phyloP scores from a whole-genome alignment of 2,888 invertebrate species.

The Diarsia brunnea region DNA sequence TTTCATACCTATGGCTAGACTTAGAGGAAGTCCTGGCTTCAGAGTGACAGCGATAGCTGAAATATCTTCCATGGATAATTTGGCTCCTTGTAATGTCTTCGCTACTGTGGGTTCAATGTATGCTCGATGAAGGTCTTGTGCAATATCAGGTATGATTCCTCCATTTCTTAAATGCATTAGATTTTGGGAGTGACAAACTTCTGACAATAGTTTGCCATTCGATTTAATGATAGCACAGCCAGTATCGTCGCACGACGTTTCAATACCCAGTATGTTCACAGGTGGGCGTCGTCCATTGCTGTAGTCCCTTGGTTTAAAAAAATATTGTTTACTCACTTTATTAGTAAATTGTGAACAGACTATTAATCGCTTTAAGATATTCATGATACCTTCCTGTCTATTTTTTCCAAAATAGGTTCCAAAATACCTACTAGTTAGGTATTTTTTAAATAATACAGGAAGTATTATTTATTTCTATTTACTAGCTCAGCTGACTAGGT shows the following conservation, averaged over 20 bases:
- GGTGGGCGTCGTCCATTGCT: conserved; percentile 30
- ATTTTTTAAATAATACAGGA: not conserved
- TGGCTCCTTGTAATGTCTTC: conserved; percentile 92
- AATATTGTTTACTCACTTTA: conserved; percentile 38
- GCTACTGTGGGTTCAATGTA: conserved; percentile 94
- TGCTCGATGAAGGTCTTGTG: conserved; percentile 94
- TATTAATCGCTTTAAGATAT: conserved; percentile 34
- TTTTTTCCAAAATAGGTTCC: not conserved
- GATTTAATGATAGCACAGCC: conserved; percentile 97
- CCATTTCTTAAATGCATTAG: conserved; percentile 94
- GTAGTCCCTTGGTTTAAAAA: conserved; percentile 32
- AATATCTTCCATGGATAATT: conserved; percentile 92
- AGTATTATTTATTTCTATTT: not conserved
- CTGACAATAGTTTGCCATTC: conserved; percentile 94
- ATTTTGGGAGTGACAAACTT: conserved; percentile 95
- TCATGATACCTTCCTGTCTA: conserved; percentile 37
- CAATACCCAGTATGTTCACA: conserved; percentile 95
- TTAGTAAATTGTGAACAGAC: conserved; percentile 27
- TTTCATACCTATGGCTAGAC: conserved; percentile 94
- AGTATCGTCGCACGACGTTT: conserved; percentile 99
- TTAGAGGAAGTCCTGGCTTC: conserved; percentile 95
- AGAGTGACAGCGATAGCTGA: conserved; percentile 97
- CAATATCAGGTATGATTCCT: conserved; percentile 97
- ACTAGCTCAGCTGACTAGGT: conserved; percentile 14
- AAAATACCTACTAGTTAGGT: not conserved